Base-by-base conservation (phyloP, 2,888 invertebrate species). In the Harpalus rufipes region DNA sequence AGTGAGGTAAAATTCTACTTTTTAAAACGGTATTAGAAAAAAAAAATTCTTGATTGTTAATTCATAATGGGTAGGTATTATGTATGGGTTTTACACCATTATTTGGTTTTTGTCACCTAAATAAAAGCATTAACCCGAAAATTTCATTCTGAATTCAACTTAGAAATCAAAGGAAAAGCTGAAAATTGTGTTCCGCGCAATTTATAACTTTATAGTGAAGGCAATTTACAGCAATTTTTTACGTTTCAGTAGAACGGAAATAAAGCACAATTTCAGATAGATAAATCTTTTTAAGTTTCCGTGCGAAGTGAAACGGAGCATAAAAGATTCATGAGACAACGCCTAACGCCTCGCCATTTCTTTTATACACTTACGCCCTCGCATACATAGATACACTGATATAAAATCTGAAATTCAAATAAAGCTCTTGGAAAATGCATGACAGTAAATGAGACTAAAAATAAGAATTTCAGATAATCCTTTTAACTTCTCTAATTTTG, bases 341-440 rank as follows among this genome's bases (percentile, higher is more conserved):
- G n/a, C n/a, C 21, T 21, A n/a, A n/a, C 21, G 41, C 21, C 39
- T 16, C 10, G 16, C 72, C 18, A 18, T 74, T 72, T 41, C 44
- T 41, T 18, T 72, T 41, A 32, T 14, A 7, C 14, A 14, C 32
- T 68, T 68, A 32, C 68, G n/a, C 25, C n/a, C 41, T 39, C 68
- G 2, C 72, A 12, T 12, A 25, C 18, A 5, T 18, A 39, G 39
- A 18, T n/a, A 44, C 18, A 21, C 25, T 18, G 14, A 79, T 14
- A 61, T 79, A 79, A 79, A 79, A 79, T 79, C 39, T 79, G 61
- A 79, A 79, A 59, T 79, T 41, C 61, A 79, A 79, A 79, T 79
- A 12, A 4, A 21, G 25, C 32, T 14, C 58, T 78, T 78, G 59
- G 25, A 68, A 68, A 68, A 68, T 68, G 32, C 39, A 68, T 39